Percentiles rank a stretch among this genome's conserved stretches.
Conservation (phyloP, 2,797 vertebrate genomes). For the Cynodonichthys magdalenae region DNA sequence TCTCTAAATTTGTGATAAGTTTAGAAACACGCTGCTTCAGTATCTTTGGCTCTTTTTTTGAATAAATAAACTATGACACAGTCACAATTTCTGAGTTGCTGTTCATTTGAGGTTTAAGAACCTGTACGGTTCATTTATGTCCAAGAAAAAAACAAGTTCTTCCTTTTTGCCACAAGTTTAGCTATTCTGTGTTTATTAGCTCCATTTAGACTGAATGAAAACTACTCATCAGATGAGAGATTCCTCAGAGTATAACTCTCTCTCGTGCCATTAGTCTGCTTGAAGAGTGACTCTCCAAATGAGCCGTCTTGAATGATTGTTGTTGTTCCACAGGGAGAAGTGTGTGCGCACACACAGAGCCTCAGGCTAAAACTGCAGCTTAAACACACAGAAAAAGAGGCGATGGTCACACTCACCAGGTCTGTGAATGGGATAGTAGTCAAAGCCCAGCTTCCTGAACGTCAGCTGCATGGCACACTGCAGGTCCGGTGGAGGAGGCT, state of each 20-base stretch:
- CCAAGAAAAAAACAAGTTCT: too few species aligned
- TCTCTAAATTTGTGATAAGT: too few species aligned
- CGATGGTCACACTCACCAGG: slow-evolving; percentile 82
- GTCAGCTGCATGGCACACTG: slow-evolving; percentile 98
- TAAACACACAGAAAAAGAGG: slow-evolving; percentile 12
- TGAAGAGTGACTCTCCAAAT: slow-evolving; percentile 52
- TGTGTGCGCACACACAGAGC: slow-evolving; percentile 5
- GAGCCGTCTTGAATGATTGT: slow-evolving; percentile 43
- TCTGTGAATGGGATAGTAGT: slow-evolving; percentile 96
- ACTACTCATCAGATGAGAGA: slow-evolving; percentile 37
- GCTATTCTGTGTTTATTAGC: slow-evolving; percentile 13
- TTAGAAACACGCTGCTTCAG: too few species aligned
- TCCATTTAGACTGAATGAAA: slow-evolving; percentile 5
- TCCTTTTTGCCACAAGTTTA: neutral
- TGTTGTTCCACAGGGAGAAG: slow-evolving; percentile 26
- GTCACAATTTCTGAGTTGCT: too few species aligned
- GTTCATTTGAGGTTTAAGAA: too few species aligned
- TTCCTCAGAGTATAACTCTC: slow-evolving; percentile 42
- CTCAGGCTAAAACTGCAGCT: slow-evolving; percentile 27
- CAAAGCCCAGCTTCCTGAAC: slow-evolving; percentile 92
- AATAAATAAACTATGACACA: too few species aligned
- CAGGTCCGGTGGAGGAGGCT: slow-evolving; percentile 82
- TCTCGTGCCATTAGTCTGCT: slow-evolving; percentile 54
- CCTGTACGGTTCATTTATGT: too few species aligned
- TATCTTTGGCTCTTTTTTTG: too few species aligned